phyloP scores from a whole-genome alignment of 2,888 invertebrate genomes.

The Drymonia ruficornis region DNA sequence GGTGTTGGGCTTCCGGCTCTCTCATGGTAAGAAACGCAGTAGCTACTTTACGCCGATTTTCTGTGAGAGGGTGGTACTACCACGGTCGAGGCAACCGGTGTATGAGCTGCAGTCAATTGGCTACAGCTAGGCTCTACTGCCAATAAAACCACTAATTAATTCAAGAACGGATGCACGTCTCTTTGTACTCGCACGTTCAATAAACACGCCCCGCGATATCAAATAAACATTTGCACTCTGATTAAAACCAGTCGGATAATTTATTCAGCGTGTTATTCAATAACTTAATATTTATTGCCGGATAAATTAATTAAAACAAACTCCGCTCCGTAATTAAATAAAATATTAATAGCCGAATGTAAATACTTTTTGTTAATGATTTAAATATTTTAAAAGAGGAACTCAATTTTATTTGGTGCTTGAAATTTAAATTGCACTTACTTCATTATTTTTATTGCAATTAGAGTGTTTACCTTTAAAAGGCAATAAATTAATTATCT shows the following conservation, averaged over 20 bases:
- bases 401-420: no score
- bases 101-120: no score
- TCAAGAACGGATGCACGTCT: not conserved
- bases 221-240: not conserved
- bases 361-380: not conserved
- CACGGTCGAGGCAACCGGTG: no score
- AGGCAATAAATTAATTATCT: no score
- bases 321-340: not conserved
- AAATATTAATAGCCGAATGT: not conserved
- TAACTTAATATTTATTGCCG: not conserved
- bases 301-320: constrained; percentile 8
- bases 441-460: no score
- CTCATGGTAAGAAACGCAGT: no score
- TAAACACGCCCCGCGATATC: not conserved
- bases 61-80: no score
- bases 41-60: no score
- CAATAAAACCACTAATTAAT: constrained; percentile 1
- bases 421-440: no score
- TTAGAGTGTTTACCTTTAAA: no score
- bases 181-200: not conserved
- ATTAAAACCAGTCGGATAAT: not conserved
- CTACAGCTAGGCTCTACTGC: no score
- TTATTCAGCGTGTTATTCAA: constrained; percentile 4
- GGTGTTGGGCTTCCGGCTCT: no score
- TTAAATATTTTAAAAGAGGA: not conserved